Percentiles rank a stretch among this genome's conserved stretches.
Conservation (phyloP, 2,113 vertebrate species). For the Mus musculus region GRCm39 chr9:35465501-35466000, state of each 20-base stretch:
- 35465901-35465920: slow-evolving; percentile 80
- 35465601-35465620: slow-evolving; percentile 86
- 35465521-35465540: neutral
- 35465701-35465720: slow-evolving; percentile 84
- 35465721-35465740: slow-evolving; percentile 33
- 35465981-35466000: slow-evolving; percentile 2
- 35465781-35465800: slow-evolving; percentile 20
- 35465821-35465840: slow-evolving; percentile 88
- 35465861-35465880: slow-evolving; percentile 89
- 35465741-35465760: neutral
- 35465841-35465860: slow-evolving; percentile 89
- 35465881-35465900: slow-evolving; percentile 84
- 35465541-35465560: neutral
- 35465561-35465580: neutral
- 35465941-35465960: neutral
- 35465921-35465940: neutral
- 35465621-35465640: slow-evolving; percentile 88
- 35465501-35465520: neutral
- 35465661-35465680: slow-evolving; percentile 92
- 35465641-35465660: slow-evolving; percentile 89
- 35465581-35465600: slow-evolving; percentile 10
- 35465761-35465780: neutral
- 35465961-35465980: neutral
- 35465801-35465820: slow-evolving; percentile 88
- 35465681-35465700: slow-evolving; percentile 91